Evolutionary conservation across 2,888 invertebrate species (phyloP).

Genomic region (Ennomos quercinarius): DNA sequence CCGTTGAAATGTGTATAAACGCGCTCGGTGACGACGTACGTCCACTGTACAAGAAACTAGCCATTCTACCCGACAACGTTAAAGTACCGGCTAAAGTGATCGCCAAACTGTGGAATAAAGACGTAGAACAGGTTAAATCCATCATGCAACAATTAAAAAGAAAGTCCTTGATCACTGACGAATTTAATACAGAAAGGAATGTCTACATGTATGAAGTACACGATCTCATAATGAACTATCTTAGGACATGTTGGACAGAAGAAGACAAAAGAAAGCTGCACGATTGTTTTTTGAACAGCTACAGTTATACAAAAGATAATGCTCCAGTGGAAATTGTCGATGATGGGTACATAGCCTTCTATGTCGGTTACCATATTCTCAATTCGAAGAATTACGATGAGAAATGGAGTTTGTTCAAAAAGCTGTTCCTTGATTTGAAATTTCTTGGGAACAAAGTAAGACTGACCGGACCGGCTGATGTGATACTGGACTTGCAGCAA

Average conservation of each 20-base stretch:
- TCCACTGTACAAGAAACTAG: slow-evolving; percentile 86
- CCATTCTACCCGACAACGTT: slow-evolving; percentile 88
- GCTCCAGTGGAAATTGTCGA: slow-evolving; percentile 86
- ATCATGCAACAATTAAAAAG: slow-evolving; percentile 87
- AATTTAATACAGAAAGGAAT: slow-evolving; percentile 79
- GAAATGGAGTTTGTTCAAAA: slow-evolving; percentile 82
- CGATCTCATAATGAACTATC: slow-evolving; percentile 87
- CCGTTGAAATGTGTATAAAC: slow-evolving; percentile 87
- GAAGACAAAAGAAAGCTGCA: slow-evolving; percentile 82
- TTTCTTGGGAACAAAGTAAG: slow-evolving; percentile 90
- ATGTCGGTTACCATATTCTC: slow-evolving; percentile 89
- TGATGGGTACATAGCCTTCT: slow-evolving; percentile 90
- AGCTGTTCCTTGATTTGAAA: slow-evolving; percentile 87
- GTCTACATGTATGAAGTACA: slow-evolving; percentile 90
- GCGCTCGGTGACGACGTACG: slow-evolving; percentile 78
- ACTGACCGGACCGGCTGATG: slow-evolving; percentile 88
- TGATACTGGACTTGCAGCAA: slow-evolving; percentile 87
- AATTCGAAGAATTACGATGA: slow-evolving; percentile 75
- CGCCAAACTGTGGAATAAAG: slow-evolving; percentile 71
- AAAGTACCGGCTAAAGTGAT: slow-evolving; percentile 87
- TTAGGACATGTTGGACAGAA: slow-evolving; percentile 76
- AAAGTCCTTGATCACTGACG: slow-evolving; percentile 87
- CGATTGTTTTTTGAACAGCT: slow-evolving; percentile 84
- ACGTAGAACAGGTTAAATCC: slow-evolving; percentile 81
- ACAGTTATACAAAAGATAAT: slow-evolving; percentile 78